These are phyloP conservation scores for Tyria jacobaeae DNA, from an alignment of 2,888 invertebrate species.

Conservation along the genomic window DNA sequence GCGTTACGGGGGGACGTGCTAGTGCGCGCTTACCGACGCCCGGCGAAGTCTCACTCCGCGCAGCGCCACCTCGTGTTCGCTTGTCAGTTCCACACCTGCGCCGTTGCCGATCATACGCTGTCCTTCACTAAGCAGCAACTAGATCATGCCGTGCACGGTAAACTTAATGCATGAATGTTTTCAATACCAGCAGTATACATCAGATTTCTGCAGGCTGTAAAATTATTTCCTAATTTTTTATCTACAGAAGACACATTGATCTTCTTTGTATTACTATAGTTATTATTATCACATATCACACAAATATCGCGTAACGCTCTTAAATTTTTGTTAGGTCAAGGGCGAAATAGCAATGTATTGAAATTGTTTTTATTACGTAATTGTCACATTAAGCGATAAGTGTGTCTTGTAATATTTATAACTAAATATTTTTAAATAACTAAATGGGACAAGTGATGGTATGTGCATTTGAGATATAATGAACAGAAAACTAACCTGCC, in stretches of 20 bases:
- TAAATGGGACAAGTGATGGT: too few species aligned
- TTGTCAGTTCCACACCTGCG: constrained; percentile 98
- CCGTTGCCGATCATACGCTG: constrained; percentile 93
- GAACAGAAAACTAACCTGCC: neutral
- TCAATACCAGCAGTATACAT: neutral
- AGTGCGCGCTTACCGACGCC: constrained; percentile 95
- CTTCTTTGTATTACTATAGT: too few species aligned
- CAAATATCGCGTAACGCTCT: too few species aligned
- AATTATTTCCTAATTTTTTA: neutral
- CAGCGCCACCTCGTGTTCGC: constrained; percentile 92
- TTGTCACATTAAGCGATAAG: too few species aligned
- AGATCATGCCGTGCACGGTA: constrained; percentile 94
- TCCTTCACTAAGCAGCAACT: constrained; percentile 95
- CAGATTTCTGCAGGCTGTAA: neutral
- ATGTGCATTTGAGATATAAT: too few species aligned
- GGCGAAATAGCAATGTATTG: too few species aligned
- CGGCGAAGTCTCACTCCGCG: constrained; percentile 74
- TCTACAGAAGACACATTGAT: too few species aligned
- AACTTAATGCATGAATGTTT: constrained; percentile 34
- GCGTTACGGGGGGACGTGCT: constrained; percentile 95
- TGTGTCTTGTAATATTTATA: too few species aligned
- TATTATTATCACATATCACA: too few species aligned
- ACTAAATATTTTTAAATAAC: too few species aligned
- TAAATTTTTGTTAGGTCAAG: too few species aligned
- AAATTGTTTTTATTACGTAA: too few species aligned